These are phyloP conservation scores for Salvator merianae DNA, from an alignment of 2,113 vertebrate species.

Conservation along the genomic window DNA sequence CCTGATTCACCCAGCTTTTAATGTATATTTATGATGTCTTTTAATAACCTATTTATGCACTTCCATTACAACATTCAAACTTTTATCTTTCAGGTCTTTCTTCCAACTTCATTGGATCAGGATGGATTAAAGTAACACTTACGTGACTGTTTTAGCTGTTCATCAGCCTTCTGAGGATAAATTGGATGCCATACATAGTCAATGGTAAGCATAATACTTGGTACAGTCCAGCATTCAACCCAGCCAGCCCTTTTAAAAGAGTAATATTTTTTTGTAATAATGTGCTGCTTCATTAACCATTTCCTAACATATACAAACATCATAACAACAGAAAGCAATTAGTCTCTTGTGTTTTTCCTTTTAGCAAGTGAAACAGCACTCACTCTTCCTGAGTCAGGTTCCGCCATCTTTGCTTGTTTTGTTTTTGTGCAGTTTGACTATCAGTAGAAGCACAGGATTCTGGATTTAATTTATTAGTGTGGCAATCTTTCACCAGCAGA, in stretches of 20 bases:
- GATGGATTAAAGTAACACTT: conserved; percentile 64
- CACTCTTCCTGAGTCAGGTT: conserved; percentile 95
- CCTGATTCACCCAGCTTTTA: too few species aligned
- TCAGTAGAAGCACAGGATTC: conserved; percentile 86
- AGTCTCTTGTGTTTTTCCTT: not conserved
- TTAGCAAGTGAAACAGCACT: conserved; percentile 57
- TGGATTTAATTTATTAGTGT: conserved; percentile 81
- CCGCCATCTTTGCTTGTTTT: conserved; percentile 87
- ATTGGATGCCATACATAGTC: conserved; percentile 98
- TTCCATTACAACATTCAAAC: not conserved
- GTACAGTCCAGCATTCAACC: conserved; percentile 98
- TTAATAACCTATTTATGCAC: too few species aligned
- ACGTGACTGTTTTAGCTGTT: conserved; percentile 95
- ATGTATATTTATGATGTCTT: too few species aligned
- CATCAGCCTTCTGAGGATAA: conserved; percentile 95
- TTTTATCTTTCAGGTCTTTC: not conserved
- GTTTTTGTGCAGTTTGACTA: conserved; percentile 83
- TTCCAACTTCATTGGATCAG: not conserved
- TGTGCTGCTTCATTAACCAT: not conserved
- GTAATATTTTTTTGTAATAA: conserved; percentile 40
- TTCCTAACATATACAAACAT: not conserved
- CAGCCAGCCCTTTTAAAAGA: conserved; percentile 84
- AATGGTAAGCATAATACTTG: conserved; percentile 91
- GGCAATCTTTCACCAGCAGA: conserved; percentile 92
- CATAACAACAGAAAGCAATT: not conserved